Percentiles rank a stretch among this genome's conserved stretches.
phyloP scores from a whole-genome alignment of 1,140 invertebrate genomes.

The Drosophila lacteicornis region DNA sequence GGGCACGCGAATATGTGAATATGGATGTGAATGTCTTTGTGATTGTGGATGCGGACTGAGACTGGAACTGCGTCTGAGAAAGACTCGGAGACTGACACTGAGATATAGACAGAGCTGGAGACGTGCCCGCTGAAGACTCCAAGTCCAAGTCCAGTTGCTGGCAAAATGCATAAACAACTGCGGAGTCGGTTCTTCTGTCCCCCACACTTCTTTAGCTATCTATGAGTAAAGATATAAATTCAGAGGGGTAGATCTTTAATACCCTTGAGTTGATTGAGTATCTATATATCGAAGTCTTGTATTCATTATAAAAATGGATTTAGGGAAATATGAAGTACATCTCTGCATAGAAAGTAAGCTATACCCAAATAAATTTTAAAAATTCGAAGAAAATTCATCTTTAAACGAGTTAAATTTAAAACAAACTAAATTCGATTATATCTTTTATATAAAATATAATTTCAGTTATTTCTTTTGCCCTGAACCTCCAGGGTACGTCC shows the following conservation, averaged over 20 bases:
- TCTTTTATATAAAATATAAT: not conserved
- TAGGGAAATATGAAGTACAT: not conserved
- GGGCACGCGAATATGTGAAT: constrained; percentile 17
- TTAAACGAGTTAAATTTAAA: not conserved
- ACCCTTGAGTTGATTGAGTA: not conserved
- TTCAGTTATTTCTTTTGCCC: not conserved
- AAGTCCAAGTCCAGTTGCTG: constrained; percentile 57
- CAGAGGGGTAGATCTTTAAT: constrained; percentile 8
- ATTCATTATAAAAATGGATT: not conserved
- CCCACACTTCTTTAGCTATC: constrained; percentile 17
- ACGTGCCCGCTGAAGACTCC: constrained; percentile 33
- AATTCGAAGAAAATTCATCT: not conserved
- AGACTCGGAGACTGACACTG: constrained; percentile 25
- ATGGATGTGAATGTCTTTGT: constrained; percentile 16
- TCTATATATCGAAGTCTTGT: no score
- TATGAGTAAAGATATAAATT: constrained; percentile 1
- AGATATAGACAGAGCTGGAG: constrained; percentile 18
- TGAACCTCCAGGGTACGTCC: constrained; percentile 6
- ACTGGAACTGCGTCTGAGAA: constrained; percentile 34
- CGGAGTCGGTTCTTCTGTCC: constrained; percentile 36
- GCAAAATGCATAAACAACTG: constrained; percentile 77
- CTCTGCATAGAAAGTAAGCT: not conserved
- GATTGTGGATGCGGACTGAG: not conserved
- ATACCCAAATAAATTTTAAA: no score
- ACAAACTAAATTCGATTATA: no score